Evolutionary conservation across 2,113 vertebrate species (phyloP).

Genomic region (Alligator sinensis): DNA sequence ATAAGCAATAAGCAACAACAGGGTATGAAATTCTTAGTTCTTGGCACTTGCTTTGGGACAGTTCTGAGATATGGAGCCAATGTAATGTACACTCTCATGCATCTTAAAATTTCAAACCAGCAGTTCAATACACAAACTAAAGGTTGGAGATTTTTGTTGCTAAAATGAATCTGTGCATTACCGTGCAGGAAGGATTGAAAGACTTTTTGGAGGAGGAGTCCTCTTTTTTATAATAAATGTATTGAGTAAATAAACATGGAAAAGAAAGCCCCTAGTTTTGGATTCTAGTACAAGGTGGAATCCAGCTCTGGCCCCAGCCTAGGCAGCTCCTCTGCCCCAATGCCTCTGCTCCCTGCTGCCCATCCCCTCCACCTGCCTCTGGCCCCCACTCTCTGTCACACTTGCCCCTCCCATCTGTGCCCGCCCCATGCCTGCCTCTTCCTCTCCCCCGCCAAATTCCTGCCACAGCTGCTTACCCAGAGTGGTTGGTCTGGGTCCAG

Average conservation of each 20-base stretch:
- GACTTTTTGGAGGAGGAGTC: neutral
- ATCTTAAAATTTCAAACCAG: slow-evolving; percentile 44
- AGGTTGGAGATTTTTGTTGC: neutral
- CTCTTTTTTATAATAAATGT: neutral
- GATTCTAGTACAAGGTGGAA: too few relatives aligned
- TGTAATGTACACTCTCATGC: neutral
- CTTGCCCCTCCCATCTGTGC: too few relatives aligned
- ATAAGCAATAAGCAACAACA: neutral
- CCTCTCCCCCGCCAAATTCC: too few relatives aligned
- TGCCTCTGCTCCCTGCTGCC: too few relatives aligned
- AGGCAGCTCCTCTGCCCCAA: too few relatives aligned
- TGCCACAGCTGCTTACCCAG: too few relatives aligned
- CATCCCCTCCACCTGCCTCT: too few relatives aligned
- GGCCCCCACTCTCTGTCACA: too few relatives aligned
- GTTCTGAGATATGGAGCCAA: slow-evolving; percentile 39
- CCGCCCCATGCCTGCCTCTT: too few relatives aligned
- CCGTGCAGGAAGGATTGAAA: neutral
- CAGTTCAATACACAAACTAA: slow-evolving; percentile 36
- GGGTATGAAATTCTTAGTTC: slow-evolving; percentile 44
- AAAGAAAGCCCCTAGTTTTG: too few relatives aligned
- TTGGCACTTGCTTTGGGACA: slow-evolving; percentile 40
- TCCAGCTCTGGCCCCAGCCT: too few relatives aligned
- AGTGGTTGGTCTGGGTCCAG: too few relatives aligned
- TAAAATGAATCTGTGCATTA: neutral
- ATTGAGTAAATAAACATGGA: neutral